phyloP scores from a whole-genome alignment of 2,888 invertebrate species.

The Thymelicus acteon region DNA sequence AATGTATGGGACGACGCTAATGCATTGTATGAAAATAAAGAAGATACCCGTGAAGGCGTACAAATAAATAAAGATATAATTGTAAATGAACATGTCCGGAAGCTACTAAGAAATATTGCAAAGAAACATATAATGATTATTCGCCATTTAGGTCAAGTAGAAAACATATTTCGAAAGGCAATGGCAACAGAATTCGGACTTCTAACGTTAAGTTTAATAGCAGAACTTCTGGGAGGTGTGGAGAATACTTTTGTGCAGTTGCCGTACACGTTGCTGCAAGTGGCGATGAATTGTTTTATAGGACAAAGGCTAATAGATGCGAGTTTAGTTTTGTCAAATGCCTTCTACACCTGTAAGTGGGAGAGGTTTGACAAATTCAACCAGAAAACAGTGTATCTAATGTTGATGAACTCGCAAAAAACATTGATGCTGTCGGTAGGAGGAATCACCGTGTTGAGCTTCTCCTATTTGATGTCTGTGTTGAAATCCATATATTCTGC shows the following conservation, averaged over 20 bases:
- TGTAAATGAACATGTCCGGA: conserved; percentile 6
- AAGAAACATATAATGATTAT: conserved; percentile 17
- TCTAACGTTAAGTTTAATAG: conserved; percentile 47
- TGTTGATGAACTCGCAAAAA: conserved; percentile 63
- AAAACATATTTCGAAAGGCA: conserved; percentile 49
- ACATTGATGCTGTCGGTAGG: conserved; percentile 62
- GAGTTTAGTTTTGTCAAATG: conserved; percentile 53
- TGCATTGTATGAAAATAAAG: conserved; percentile 1
- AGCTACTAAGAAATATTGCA: conserved; percentile 13
- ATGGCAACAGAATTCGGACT: conserved; percentile 49
- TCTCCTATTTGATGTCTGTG: conserved; percentile 59
- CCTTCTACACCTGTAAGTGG: conserved; percentile 66
- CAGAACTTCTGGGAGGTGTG: conserved; percentile 61
- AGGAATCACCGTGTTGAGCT: conserved; percentile 58
- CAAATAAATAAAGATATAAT: conserved; percentile 8
- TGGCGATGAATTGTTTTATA: conserved; percentile 61
- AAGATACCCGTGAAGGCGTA: background rate
- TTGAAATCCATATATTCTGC: conserved; percentile 61
- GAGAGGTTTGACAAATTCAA: conserved; percentile 63
- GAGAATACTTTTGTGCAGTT: conserved; percentile 60
- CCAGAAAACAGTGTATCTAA: conserved; percentile 58
- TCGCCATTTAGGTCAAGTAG: background rate
- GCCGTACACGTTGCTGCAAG: conserved; percentile 58
- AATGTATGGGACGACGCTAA: conserved; percentile 54
- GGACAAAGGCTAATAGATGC: conserved; percentile 66